phyloP scores from a whole-genome alignment of 2,888 invertebrate genomes.

The Pseudococcus jackbeardsleyi region DNA sequence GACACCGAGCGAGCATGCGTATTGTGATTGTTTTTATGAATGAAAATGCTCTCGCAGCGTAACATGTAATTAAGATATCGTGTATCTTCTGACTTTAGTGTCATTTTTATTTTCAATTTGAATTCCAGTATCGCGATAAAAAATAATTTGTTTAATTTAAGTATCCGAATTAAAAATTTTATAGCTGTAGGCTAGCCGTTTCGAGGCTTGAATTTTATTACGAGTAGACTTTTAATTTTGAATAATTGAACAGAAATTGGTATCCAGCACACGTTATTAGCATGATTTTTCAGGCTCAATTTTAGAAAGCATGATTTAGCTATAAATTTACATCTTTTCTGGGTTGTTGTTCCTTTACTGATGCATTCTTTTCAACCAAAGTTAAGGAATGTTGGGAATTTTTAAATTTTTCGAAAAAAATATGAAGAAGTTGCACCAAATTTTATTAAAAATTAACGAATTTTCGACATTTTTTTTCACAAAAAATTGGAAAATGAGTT shows the following conservation, averaged over 20 bases:
- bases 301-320: neutral
- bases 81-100: neutral
- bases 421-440: too few relatives aligned
- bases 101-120: neutral
- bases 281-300: neutral
- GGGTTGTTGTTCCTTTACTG: neutral
- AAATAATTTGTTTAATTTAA: neutral
- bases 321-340: neutral
- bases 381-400: too few relatives aligned
- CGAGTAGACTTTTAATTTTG: neutral
- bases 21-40: neutral
- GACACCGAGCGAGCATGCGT: neutral
- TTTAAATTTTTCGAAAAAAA: too few relatives aligned
- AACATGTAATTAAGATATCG: neutral
- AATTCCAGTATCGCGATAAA: neutral
- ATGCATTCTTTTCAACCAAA: neutral
- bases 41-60: neutral
- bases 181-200: neutral
- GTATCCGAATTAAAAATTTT: neutral
- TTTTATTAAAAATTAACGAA: too few relatives aligned
- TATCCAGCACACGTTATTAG: neutral
- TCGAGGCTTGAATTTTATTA: neutral
- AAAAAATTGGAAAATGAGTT: too few relatives aligned
- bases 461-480: too few relatives aligned
- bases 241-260: neutral